Conservation (phyloP, 2,113 vertebrate species). For the Struthio camelus region DNA sequence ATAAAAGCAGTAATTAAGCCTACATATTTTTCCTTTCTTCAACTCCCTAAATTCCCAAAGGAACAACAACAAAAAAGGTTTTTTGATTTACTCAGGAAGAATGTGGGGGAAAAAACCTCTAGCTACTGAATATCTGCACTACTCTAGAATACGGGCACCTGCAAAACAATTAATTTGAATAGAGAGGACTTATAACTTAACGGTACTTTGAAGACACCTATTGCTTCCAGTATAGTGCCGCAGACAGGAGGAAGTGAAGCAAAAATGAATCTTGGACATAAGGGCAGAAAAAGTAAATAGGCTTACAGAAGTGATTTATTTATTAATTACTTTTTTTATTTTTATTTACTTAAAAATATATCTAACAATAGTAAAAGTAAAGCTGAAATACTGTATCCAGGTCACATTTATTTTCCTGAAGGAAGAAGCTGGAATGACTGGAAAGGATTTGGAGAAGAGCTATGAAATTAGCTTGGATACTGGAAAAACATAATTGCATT, state of each 20-base stretch:
- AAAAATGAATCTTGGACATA: background rate
- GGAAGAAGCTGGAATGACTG: background rate
- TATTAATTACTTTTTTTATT: too few relatives aligned
- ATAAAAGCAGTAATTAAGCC: background rate
- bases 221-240: background rate
- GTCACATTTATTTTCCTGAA: background rate
- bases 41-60: background rate
- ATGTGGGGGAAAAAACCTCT: background rate
- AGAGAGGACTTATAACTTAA: background rate
- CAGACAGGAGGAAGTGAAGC: background rate
- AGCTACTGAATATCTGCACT: background rate
- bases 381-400: background rate
- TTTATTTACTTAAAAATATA: background rate
- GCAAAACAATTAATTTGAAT: background rate
- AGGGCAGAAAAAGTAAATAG: background rate
- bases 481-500: background rate
- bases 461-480: background rate
- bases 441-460: background rate
- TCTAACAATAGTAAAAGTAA: background rate
- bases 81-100: background rate
- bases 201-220: background rate
- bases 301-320: background rate
- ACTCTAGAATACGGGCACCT: background rate
- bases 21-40: background rate
- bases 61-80: background rate